These are phyloP conservation scores for Eledone cirrhosa DNA, from an alignment of 2,888 invertebrate genomes.

Conservation along the genomic window DNA sequence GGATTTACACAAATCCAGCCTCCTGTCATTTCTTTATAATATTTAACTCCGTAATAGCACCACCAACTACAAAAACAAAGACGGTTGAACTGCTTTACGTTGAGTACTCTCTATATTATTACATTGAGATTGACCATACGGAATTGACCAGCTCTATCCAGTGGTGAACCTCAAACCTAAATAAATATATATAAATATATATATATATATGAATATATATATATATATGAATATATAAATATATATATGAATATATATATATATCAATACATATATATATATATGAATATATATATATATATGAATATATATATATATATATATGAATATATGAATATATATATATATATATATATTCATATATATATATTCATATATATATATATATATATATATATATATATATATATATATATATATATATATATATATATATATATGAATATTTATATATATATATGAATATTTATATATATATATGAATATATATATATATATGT, in stretches of 20 bases:
- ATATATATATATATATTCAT: neutral
- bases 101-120: too few species aligned
- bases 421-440: neutral
- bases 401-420: neutral
- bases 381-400: slow-evolving; percentile 9
- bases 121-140: too few species aligned
- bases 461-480: too few species aligned
- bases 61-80: too few species aligned
- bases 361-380: neutral
- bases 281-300: neutral
- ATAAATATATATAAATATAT: neutral
- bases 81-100: too few species aligned
- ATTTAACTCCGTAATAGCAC: too few species aligned
- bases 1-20: too few species aligned
- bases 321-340: neutral
- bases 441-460: neutral
- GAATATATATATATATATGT: neutral
- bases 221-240: neutral
- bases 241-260: neutral
- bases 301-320: neutral
- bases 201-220: neutral
- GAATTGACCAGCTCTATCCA: too few species aligned
- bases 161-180: too few species aligned
- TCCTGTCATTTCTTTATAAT: too few species aligned
- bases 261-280: too few species aligned